phyloP scores from a whole-genome alignment of 2,113 vertebrate species.

The Crotalus helleri region DNA sequence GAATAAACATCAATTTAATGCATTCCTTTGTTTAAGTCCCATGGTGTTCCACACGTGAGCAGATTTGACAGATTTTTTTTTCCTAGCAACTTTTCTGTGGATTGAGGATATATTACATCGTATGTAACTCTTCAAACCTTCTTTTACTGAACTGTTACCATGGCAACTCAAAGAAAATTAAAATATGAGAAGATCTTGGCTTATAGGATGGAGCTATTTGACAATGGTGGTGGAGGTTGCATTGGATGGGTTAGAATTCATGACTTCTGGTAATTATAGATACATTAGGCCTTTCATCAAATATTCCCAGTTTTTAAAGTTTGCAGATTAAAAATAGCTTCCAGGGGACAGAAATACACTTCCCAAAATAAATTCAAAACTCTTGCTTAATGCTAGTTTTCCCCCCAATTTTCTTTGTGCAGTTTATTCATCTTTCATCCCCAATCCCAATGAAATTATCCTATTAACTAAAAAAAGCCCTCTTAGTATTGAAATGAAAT shows the following conservation, averaged over 20 bases:
- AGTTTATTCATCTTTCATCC: background rate
- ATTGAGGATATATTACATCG: conserved; percentile 68
- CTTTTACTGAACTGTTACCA: conserved; percentile 64
- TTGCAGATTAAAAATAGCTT: background rate
- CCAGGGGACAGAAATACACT: background rate
- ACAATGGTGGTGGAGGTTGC: conserved; percentile 30
- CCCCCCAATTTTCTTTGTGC: background rate
- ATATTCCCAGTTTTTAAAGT: background rate
- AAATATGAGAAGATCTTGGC: conserved; percentile 35
- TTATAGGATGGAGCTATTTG: conserved; percentile 36
- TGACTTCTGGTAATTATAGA: background rate
- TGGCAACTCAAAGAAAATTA: conserved; percentile 64
- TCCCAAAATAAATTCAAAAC: background rate
- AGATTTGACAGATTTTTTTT: conserved; percentile 63
- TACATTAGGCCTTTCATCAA: conserved; percentile 4
- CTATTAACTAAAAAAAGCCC: too few species aligned
- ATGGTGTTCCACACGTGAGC: conserved; percentile 59
- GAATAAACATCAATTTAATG: conserved; percentile 61
- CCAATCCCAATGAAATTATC: too few species aligned
- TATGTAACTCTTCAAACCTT: conserved; percentile 63
- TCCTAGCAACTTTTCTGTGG: conserved; percentile 67
- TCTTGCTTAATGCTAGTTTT: background rate
- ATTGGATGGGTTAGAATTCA: background rate
- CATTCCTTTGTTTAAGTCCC: conserved; percentile 60
- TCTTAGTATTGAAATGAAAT: too few species aligned